A percentile compares a stretch with the other conserved stretches of the same genome.
phyloP scores from a whole-genome alignment of 2,888 invertebrate species.

The Calameuta idolon region DNA sequence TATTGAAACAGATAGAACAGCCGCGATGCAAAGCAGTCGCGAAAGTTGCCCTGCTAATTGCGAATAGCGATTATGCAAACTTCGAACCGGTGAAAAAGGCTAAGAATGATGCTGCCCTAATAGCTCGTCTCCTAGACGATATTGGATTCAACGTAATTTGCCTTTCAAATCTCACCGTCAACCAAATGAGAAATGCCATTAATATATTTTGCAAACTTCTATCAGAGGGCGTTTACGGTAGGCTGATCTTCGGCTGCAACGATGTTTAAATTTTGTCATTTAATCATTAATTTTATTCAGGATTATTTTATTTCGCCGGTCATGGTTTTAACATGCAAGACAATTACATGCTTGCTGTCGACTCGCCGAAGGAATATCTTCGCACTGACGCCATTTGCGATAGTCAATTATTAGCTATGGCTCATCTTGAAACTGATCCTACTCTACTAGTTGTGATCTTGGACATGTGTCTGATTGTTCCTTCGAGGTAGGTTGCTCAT shows the following conservation, averaged over 20 bases:
- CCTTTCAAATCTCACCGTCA: slow-evolving; percentile 51
- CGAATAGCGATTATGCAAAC: slow-evolving; percentile 53
- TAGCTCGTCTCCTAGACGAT: slow-evolving; percentile 47
- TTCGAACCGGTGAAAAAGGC: slow-evolving; percentile 49
- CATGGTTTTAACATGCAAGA: slow-evolving; percentile 63
- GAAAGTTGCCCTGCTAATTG: slow-evolving; percentile 60
- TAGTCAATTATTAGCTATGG: slow-evolving; percentile 51
- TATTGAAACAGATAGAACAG: slow-evolving; percentile 38
- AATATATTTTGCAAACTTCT: slow-evolving; percentile 50
- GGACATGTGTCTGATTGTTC: slow-evolving; percentile 61
- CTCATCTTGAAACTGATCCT: slow-evolving; percentile 49
- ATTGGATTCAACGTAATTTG: slow-evolving; percentile 60
- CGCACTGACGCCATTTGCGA: slow-evolving; percentile 56
- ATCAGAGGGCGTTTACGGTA: slow-evolving; percentile 57
- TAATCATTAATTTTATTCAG: slow-evolving; percentile 30
- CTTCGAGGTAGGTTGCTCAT: slow-evolving; percentile 48
- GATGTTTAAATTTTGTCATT: background rate
- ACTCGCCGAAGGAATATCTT: slow-evolving; percentile 52
- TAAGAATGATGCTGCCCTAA: slow-evolving; percentile 52
- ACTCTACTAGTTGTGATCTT: slow-evolving; percentile 56
- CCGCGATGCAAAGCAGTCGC: slow-evolving; percentile 51
- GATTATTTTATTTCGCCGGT: slow-evolving; percentile 61
- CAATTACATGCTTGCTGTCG: slow-evolving; percentile 59
- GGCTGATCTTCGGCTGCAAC: background rate
- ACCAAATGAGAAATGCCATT: slow-evolving; percentile 58